phyloP scores from a whole-genome alignment of 1,140 invertebrate species.

The Macrobrachium nipponense region DNA sequence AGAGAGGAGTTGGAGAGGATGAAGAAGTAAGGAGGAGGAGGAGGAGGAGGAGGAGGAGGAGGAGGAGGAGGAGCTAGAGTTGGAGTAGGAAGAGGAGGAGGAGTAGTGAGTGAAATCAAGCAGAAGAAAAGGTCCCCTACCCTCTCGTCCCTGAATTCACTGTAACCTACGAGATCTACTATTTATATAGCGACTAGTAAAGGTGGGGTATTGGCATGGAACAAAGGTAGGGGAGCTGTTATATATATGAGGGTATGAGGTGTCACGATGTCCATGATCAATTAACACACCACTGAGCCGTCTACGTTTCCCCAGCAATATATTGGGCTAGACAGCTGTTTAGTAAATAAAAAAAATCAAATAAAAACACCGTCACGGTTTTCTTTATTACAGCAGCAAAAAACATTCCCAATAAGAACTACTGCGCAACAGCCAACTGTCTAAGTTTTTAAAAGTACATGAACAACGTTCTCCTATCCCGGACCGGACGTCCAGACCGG shows the following conservation, averaged over 20 bases:
- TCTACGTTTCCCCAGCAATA: conserved; percentile 39
- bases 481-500: not conserved
- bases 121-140: not conserved
- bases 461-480: conserved; percentile 15
- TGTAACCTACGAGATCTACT: not conserved
- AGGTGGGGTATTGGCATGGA: not conserved
- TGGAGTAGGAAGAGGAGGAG: too few relatives aligned
- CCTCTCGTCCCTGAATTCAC: conserved; percentile 1
- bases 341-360: too few relatives aligned
- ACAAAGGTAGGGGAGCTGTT: too few relatives aligned
- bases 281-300: conserved; percentile 18
- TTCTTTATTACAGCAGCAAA: conserved; percentile 14
- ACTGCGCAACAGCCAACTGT: conserved; percentile 24
- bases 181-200: not conserved
- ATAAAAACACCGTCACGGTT: not conserved
- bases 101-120: too few relatives aligned
- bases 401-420: conserved; percentile 19
- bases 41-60: too few relatives aligned
- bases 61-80: too few relatives aligned
- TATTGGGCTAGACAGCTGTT: conserved; percentile 21
- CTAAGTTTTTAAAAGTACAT: not conserved
- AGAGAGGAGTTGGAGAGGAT: not conserved
- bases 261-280: not conserved
- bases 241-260: too few relatives aligned
- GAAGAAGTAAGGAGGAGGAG: not conserved